Evolutionary conservation across 2,113 vertebrate genomes (phyloP), one percentile per base, ranked within the genome.

Genomic region (Grus americana): DNA sequence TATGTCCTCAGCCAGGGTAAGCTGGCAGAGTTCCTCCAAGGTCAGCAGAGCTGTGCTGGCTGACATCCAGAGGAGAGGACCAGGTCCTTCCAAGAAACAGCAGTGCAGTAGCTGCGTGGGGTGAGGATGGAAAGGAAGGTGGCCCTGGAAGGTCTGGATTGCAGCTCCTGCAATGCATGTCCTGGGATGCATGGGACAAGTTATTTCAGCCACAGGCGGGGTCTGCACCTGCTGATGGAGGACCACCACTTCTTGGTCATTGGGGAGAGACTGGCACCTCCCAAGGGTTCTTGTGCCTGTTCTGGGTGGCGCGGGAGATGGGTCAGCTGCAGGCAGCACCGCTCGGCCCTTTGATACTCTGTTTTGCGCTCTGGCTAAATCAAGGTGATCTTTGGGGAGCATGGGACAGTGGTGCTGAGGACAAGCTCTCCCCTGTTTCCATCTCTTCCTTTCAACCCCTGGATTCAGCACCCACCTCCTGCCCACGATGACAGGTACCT

Each of bases 11-110:
- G 82, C 58, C 58, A 70, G 90, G 59, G n/a, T 50, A 91, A 84
- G 81, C 92, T 91, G 87, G 74, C 84, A 86, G 85, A 90, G 90
- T 38, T 95, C 78, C 84, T 90, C 63, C 79, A 94, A 78, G 95
- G 82, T 70, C 92, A 93, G 67, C 88, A 90, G 75, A 88, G 55
- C 67, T 88, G n/a, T 0, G 7, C 71, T 95, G 93, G 70, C 90
- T 88, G 66, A 16, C 10, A 21, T 86, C 90, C 90, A 90, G 74
- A 87, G 78, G 62, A 87, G 58, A 88, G 24, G 81, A 62, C 71
- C 58, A 42, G 87, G 27, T 72, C 36, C 71, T 93, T 62, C 92
- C 81, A 58, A 54, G 84, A 73, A 85, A 71, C 10, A 79, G 52
- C 52, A 38, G 29, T 21, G 38, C 40, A 46, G 40, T 50, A 54